Percentiles rank a stretch among this genome's conserved stretches.
Conservation (phyloP, 2,797 vertebrate species). For the Sandelia bainsii region DNA sequence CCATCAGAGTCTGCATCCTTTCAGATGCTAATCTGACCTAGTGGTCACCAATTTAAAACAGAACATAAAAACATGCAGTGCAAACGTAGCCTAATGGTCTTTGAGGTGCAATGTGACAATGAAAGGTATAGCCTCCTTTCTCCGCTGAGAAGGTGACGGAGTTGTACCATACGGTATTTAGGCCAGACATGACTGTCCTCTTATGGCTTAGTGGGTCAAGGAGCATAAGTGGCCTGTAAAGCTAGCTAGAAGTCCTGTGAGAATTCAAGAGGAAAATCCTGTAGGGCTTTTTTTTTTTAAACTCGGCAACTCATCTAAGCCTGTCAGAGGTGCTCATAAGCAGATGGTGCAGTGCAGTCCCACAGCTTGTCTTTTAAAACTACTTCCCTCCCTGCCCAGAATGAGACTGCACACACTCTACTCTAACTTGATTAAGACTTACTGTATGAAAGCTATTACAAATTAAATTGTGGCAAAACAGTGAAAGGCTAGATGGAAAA, state of each 20-base stretch:
- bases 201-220: constrained; percentile 68
- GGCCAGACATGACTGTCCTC: constrained; percentile 54
- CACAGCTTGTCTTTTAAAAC: constrained; percentile 26
- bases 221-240: constrained; percentile 58
- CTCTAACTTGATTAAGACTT: constrained; percentile 68
- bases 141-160: constrained; percentile 19
- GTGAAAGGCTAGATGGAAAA: constrained; percentile 49
- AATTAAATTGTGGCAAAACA: constrained; percentile 63
- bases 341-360: constrained; percentile 50
- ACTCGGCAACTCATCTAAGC: constrained; percentile 32
- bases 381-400: constrained; percentile 16
- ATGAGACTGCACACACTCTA: constrained; percentile 29
- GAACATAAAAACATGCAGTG: constrained; percentile 1
- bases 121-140: constrained; percentile 36
- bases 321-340: constrained; percentile 20
- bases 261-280: constrained; percentile 54
- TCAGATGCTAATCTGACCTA: too few species aligned
- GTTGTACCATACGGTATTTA: constrained; percentile 51
- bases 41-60: background rate
- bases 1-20: too few species aligned
- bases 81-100: constrained; percentile 22
- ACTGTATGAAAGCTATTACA: constrained; percentile 52
- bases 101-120: constrained; percentile 44
- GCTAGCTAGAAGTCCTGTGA: constrained; percentile 18
- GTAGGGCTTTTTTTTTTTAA: constrained; percentile 16